phyloP scores from a whole-genome alignment of 2,797 vertebrate species.

The Cyclura pinguis region DNA sequence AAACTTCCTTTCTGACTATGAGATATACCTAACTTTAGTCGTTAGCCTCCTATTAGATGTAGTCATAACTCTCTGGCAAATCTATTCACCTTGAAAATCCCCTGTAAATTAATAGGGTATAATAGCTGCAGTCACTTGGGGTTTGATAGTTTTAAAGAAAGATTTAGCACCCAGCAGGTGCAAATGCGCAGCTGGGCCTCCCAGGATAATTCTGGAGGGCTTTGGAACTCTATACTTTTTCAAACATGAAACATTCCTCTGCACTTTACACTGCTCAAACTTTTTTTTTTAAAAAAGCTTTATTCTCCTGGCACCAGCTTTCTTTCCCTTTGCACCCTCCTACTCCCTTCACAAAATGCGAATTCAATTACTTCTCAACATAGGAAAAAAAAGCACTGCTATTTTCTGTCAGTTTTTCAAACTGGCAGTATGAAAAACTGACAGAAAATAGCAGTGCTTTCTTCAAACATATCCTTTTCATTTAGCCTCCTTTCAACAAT shows the following conservation, averaged over 20 bases:
- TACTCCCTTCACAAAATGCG: neutral
- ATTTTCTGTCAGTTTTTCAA: slow-evolving; percentile 15
- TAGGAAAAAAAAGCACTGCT: slow-evolving; percentile 12
- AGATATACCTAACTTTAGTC: neutral
- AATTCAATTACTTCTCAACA: slow-evolving; percentile 42
- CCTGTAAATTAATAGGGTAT: slow-evolving; percentile 47
- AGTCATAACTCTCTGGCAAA: slow-evolving; percentile 29
- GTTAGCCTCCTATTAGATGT: neutral
- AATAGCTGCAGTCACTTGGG: slow-evolving; percentile 43
- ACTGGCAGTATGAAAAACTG: too few relatives aligned
- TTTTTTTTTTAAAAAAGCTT: slow-evolving; percentile 31
- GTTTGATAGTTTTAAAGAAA: slow-evolving; percentile 65
- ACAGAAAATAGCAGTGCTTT: too few relatives aligned
- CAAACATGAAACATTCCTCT: slow-evolving; percentile 56
- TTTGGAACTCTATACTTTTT: slow-evolving; percentile 67
- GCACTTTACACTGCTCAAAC: slow-evolving; percentile 55
- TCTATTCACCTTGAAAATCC: slow-evolving; percentile 48
- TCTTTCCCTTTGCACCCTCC: neutral
- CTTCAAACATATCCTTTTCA: neutral
- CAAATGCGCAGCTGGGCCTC: slow-evolving; percentile 60
- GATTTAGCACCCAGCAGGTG: slow-evolving; percentile 70
- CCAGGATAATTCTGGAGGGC: slow-evolving; percentile 51
- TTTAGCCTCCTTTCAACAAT: neutral
- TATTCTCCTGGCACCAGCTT: slow-evolving; percentile 46
- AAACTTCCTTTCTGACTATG: slow-evolving; percentile 31